Base-by-base conservation (phyloP, 2,888 invertebrate species). In the Aleiodes leptofemur region DNA sequence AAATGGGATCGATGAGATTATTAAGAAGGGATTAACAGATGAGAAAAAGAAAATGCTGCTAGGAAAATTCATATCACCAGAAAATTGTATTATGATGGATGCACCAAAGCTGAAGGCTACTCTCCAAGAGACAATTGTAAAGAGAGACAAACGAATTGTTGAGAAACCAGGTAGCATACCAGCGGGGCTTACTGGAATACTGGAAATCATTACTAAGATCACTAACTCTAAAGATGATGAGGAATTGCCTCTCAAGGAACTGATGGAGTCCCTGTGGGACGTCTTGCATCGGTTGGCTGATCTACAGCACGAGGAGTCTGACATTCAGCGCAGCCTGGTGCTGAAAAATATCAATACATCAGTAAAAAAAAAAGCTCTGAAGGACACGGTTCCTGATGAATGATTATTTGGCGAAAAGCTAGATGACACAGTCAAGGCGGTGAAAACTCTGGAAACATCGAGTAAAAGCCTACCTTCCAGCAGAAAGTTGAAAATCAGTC, bases 241-340 rank as follows among this genome's bases (percentile, higher is more conserved):
- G 9, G 73, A 70, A 7, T 16, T 69, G 3, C 8, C 61, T 3
- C 43, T 38, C 2, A 23, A 23, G 1, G 23, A 23, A 23, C 23
- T 23, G 31, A 0, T 16, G 11, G 75, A 78, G 11, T 23, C 23
- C 0, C 53, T 76, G 0, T 70, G 70, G 13, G 77, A 57, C 5
- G 69, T 74, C 16, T 55, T 48, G 2, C 73, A 73, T 59, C 50
- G 79, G 1, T 55, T 80, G 1, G 74, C 76, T 9, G 78, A 77
- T 31, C 56, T 81, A 16, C 78, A 81, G 14, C 76, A 75, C 43
- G 79, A 78, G 43, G 78, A 79, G 48, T 78, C 79, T 8, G 55
- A 43, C 1, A 80, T 77, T 31, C 68, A 78, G 13, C 73, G 66
- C 6, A 77, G 72, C 38, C 53, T 77, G 8, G 74, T 79, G 66